Conservation (phyloP, 1,140 invertebrate genomes). For the Drosophila serrata region DNA sequence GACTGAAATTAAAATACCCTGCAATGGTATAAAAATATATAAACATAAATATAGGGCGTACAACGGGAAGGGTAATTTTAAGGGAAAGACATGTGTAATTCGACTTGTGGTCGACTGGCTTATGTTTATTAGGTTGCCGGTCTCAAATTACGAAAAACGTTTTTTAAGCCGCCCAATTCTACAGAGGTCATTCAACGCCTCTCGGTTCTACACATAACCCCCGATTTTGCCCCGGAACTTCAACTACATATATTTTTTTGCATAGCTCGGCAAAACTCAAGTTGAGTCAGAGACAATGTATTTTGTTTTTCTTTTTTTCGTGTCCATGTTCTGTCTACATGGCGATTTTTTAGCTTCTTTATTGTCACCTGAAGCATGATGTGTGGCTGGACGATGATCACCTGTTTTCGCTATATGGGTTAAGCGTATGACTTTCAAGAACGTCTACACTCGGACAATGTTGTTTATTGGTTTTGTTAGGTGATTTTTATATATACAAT, state of each 20-base stretch:
- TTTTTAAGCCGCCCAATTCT: slow-evolving; percentile 32
- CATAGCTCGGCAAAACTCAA: slow-evolving; percentile 39
- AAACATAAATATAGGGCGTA: not conserved
- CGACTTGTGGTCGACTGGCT: slow-evolving; percentile 46
- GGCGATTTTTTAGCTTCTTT: slow-evolving; percentile 40
- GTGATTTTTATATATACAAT: not conserved
- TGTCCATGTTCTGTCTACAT: slow-evolving; percentile 42
- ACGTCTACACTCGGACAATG: slow-evolving; percentile 13
- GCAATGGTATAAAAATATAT: not conserved
- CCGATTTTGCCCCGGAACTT: slow-evolving; percentile 21
- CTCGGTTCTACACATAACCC: slow-evolving; percentile 9
- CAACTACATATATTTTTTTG: slow-evolving; percentile 9
- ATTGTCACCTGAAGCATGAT: slow-evolving; percentile 48
- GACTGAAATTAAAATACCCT: too few relatives aligned
- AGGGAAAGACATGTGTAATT: slow-evolving; percentile 44
- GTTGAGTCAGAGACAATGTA: slow-evolving; percentile 62
- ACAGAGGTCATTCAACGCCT: slow-evolving; percentile 70
- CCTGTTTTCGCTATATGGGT: slow-evolving; percentile 41
- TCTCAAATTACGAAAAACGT: slow-evolving; percentile 54
- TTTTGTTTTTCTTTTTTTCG: slow-evolving; percentile 6
- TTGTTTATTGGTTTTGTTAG: not conserved
- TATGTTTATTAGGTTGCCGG: slow-evolving; percentile 34
- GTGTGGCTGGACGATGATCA: slow-evolving; percentile 28
- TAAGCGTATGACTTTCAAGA: slow-evolving; percentile 38
- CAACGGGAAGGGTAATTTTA: not conserved